phyloP scores from a whole-genome alignment of 2,888 invertebrate species.

The Punctoribates punctum region DNA sequence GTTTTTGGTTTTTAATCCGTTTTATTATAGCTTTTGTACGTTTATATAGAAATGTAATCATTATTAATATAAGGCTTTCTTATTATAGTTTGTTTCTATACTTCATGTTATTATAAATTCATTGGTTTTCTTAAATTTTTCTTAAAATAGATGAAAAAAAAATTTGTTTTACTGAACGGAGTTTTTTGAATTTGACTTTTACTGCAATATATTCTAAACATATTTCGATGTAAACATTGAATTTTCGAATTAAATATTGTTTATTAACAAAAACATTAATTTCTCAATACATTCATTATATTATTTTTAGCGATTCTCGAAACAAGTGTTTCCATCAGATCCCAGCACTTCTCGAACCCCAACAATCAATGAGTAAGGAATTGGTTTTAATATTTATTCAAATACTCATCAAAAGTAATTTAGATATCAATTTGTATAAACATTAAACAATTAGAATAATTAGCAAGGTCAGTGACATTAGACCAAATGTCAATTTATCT shows the following conservation, averaged over 20 bases:
- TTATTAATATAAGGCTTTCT: slow-evolving; percentile 10
- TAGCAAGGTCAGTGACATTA: too few species aligned
- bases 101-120: slow-evolving; percentile 17
- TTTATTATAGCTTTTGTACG: slow-evolving; percentile 32
- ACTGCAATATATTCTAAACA: slow-evolving; percentile 22
- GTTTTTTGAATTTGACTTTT: slow-evolving; percentile 29
- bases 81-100: slow-evolving; percentile 30
- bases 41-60: slow-evolving; percentile 24
- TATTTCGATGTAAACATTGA: slow-evolving; percentile 29
- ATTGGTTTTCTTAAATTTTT: slow-evolving; percentile 22
- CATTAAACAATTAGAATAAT: too few species aligned
- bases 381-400: too few species aligned
- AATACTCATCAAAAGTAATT: too few species aligned
- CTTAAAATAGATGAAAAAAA: neutral
- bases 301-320: too few species aligned
- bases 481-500: too few species aligned
- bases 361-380: too few species aligned
- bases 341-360: too few species aligned
- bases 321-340: too few species aligned
- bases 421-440: too few species aligned
- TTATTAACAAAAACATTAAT: slow-evolving; percentile 3
- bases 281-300: neutral
- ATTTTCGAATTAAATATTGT: slow-evolving; percentile 23
- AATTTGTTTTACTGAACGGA: slow-evolving; percentile 5
- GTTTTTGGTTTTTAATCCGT: slow-evolving; percentile 1